Conservation (phyloP, 2,797 vertebrate species). For the Sarcoramphus papa region DNA sequence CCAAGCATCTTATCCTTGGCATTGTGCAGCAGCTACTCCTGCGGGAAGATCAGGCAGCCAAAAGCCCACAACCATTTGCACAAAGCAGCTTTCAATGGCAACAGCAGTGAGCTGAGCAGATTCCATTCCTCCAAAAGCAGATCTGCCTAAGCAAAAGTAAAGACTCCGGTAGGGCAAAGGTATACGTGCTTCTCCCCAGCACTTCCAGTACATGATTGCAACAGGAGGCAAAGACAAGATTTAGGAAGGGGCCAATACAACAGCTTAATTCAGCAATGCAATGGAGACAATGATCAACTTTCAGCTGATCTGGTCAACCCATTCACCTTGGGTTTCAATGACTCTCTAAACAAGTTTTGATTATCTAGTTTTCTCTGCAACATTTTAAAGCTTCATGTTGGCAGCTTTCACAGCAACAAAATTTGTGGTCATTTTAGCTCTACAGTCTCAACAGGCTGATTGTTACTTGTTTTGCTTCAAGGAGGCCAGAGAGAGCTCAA, state of each 20-base stretch:
- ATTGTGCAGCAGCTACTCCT: not conserved
- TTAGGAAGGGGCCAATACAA: not conserved
- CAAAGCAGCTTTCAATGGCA: not conserved
- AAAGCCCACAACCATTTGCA: not conserved
- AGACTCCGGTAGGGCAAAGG: not conserved
- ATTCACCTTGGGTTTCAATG: not conserved
- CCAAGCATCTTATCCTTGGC: not conserved
- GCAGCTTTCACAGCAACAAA: not conserved
- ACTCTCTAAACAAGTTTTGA: not conserved
- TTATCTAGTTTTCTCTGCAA: not conserved
- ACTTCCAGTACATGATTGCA: fast-evolving
- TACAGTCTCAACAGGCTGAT: not conserved
- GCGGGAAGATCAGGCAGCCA: not conserved
- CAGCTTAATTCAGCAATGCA: not conserved
- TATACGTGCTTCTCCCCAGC: not conserved
- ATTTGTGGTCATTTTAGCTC: not conserved
- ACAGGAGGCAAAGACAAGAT: not conserved
- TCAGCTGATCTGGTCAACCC: not conserved
- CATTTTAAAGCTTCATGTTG: not conserved
- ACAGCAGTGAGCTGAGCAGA: not conserved
- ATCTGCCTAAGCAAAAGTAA: not conserved
- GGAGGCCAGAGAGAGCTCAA: not conserved
- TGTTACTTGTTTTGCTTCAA: not conserved
- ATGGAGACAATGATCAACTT: not conserved
- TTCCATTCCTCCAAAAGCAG: not conserved